These are phyloP conservation scores for Leptopilina drosophilae DNA, from an alignment of 2,888 invertebrate species.

Conservation along the genomic window DNA sequence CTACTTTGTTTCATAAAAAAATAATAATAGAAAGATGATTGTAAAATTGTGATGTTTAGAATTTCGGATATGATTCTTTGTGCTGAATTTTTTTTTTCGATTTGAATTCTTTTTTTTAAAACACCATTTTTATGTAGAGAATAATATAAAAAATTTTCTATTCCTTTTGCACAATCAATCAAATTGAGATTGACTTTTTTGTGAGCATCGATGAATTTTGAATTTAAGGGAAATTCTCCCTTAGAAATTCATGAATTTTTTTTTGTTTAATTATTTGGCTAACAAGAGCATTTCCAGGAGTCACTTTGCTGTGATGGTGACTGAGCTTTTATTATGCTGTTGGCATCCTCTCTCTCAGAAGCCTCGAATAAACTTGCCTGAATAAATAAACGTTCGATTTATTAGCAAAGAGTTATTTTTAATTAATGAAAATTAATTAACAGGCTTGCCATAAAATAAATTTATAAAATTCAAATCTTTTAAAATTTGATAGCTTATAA, in stretches of 20 bases:
- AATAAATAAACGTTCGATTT: slow-evolving; percentile 40
- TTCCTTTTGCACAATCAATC: slow-evolving; percentile 13
- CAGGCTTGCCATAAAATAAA: too few species aligned
- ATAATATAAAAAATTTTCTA: slow-evolving; percentile 40
- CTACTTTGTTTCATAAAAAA: slow-evolving; percentile 8
- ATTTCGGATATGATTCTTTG: slow-evolving; percentile 1
- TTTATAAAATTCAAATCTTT: too few species aligned
- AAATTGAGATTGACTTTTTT: slow-evolving; percentile 7
- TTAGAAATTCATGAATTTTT: slow-evolving; percentile 20
- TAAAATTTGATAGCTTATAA: too few species aligned
- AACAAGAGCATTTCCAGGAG: slow-evolving; percentile 71
- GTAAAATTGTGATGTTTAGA: slow-evolving; percentile 4
- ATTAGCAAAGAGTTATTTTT: neutral
- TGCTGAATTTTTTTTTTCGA: neutral
- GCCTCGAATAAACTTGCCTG: slow-evolving; percentile 72
- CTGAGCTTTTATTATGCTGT: slow-evolving; percentile 68
- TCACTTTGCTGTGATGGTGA: slow-evolving; percentile 69
- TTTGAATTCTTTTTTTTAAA: slow-evolving; percentile 2
- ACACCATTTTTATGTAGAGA: slow-evolving; percentile 23
- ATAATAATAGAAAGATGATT: slow-evolving; percentile 26
- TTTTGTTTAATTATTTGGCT: slow-evolving; percentile 51
- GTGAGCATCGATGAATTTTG: slow-evolving; percentile 21
- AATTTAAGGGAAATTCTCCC: neutral
- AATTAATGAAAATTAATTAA: too few species aligned
- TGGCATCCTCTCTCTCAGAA: slow-evolving; percentile 69